Base-by-base conservation (phyloP, 2,888 invertebrate genomes). In the Labia minor region DNA sequence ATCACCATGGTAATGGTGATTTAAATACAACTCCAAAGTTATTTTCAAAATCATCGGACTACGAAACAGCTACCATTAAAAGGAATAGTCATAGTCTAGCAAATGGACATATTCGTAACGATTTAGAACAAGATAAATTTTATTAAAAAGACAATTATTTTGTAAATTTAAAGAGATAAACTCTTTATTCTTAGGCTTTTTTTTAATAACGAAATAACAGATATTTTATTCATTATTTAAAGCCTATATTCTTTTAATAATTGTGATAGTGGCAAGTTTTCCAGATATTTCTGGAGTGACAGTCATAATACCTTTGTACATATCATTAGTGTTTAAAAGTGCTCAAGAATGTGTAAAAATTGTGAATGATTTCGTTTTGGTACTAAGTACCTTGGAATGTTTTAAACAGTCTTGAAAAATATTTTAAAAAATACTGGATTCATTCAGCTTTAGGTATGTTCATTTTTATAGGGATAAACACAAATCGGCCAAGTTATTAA, bases 1-100 rank as follows among this genome's bases (percentile, higher is more conserved):
- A 49, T 49, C 49, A 49, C 74, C 85, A 86, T 72, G 74, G 75
- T 1, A 83, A 82, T 72, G 73, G 75, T 6, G 76, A 76, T 66
- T 76, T 77, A n/a, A 81, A 80, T 0, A 77, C 81, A 19, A 85
- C 85, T 0, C 88, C 84, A 64, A 89, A 85, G 75, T 78, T 84
- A 66, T 88, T 87, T 74, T 85, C 84, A 33, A 90, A 86, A 77
- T 86, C 82, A 73, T 83, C 82, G 63, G 91, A 92, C 71, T 90
- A 88, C 74, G 90, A 91, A 74, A 86, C 88, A 65, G 87, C 89
- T 16, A 90, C 90, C 0, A 77, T 90, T 49, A 85, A 88, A 72
- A 79, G 90, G 64, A 89, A 90, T 76, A 89, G 90, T 72, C 81
- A 89, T 78, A 82, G 80, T 69, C 75, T 83, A 66, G 86, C 87